These are phyloP conservation scores for Orchesella cincta DNA, from an alignment of 1,140 invertebrate genomes.

Conservation along the genomic window DNA sequence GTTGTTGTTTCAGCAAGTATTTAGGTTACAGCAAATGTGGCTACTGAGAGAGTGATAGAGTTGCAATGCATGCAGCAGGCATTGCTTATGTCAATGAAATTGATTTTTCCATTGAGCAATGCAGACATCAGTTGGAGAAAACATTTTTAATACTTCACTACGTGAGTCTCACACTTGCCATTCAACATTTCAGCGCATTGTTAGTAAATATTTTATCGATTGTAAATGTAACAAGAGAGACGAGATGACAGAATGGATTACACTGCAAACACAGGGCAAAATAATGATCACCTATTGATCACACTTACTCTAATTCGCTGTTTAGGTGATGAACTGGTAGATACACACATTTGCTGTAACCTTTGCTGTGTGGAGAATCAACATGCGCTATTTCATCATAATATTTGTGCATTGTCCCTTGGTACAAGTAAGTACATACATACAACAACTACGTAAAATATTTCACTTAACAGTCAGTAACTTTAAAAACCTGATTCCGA, in stretches of 20 bases:
- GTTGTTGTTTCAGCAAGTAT: background rate
- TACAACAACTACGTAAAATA: no score
- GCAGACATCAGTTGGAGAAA: background rate
- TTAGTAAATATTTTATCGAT: background rate
- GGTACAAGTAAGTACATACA: no score
- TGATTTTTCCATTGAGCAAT: constrained; percentile 31
- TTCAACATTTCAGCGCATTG: no score
- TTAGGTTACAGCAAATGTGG: constrained; percentile 15
- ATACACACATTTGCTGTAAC: constrained; percentile 50
- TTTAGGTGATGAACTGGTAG: constrained; percentile 31
- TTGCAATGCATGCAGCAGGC: constrained; percentile 17
- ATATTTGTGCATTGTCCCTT: no score
- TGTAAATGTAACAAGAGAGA: background rate
- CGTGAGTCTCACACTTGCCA: no score
- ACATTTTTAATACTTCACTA: background rate
- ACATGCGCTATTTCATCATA: constrained; percentile 6
- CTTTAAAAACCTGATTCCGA: no score
- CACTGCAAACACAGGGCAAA: background rate
- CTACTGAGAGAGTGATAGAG: background rate
- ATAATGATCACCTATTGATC: background rate
- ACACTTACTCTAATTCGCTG: constrained; percentile 50
- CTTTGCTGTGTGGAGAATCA: constrained; percentile 44
- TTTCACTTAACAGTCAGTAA: no score
- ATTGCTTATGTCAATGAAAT: constrained; percentile 27
- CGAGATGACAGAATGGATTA: background rate